Evolutionary conservation across 2,888 invertebrate species (phyloP).

Genomic region (Tiliacea citrago): DNA sequence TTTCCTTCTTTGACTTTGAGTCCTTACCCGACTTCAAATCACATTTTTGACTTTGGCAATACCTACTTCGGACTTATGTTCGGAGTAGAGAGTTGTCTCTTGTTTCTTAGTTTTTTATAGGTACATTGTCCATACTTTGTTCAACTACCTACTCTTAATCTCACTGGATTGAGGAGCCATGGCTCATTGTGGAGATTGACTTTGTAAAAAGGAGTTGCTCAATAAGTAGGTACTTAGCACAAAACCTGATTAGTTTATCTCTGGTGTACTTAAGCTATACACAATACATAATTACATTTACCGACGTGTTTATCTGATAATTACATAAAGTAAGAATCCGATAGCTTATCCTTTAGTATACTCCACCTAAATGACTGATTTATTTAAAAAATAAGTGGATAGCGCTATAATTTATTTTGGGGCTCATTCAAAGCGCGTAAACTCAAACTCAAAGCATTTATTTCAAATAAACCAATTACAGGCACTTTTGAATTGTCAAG

Average conservation of each 20-base stretch:
- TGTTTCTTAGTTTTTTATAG: too few relatives aligned
- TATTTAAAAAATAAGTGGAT: slow-evolving; percentile 1
- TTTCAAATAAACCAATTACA: too few relatives aligned
- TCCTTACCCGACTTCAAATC: too few relatives aligned
- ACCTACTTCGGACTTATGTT: too few relatives aligned
- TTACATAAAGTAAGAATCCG: slow-evolving; percentile 2
- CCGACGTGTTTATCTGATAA: slow-evolving; percentile 17
- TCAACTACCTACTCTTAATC: too few relatives aligned
- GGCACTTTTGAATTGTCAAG: too few relatives aligned
- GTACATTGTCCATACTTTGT: neutral
- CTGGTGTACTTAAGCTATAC: neutral
- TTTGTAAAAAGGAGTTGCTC: neutral
- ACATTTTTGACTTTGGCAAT: too few relatives aligned
- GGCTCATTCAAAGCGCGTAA: neutral
- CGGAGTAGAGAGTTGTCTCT: too few relatives aligned
- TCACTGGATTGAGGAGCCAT: neutral
- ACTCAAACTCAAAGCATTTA: too few relatives aligned
- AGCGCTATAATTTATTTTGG: neutral
- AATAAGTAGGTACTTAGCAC: neutral
- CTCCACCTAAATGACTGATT: neutral
- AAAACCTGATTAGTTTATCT: slow-evolving; percentile 15
- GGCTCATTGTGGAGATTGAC: neutral
- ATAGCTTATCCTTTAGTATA: slow-evolving; percentile 15
- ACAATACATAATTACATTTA: slow-evolving; percentile 22
- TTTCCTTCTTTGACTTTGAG: too few relatives aligned